phyloP scores from a whole-genome alignment of 2,888 invertebrate species.

The Stratiomys singularior region DNA sequence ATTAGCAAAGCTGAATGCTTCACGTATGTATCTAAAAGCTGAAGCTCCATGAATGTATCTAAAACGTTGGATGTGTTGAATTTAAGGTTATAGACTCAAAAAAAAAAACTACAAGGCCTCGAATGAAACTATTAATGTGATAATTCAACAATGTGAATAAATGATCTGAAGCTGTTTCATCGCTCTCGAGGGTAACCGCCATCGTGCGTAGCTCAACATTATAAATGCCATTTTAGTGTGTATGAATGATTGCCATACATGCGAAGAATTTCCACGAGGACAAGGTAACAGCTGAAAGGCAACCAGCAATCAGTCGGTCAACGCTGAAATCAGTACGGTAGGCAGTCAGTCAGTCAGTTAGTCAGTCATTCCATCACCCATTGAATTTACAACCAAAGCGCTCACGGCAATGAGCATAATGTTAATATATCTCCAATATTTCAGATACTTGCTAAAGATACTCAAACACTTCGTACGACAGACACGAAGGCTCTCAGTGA shows the following conservation, averaged over 20 bases:
- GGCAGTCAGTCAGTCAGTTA: conserved; percentile 36
- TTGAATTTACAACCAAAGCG: neutral
- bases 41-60: too few species aligned
- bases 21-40: too few species aligned
- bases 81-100: too few species aligned
- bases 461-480: neutral
- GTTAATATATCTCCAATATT: neutral
- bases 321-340: conserved; percentile 16
- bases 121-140: too few species aligned
- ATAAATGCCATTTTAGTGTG: neutral
- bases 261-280: conserved; percentile 15
- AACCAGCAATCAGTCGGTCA: conserved; percentile 1
- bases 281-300: conserved; percentile 28
- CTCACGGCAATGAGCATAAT: neutral
- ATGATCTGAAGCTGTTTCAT: neutral
- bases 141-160: too few species aligned
- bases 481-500: conserved; percentile 17
- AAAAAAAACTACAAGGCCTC: too few species aligned
- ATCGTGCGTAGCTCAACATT: neutral
- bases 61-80: too few species aligned
- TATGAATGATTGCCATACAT: conserved; percentile 20
- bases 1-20: too few species aligned
- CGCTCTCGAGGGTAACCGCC: neutral
- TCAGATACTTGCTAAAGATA: conserved; percentile 21
- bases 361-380: neutral